phyloP scores from a whole-genome alignment of 2,113 vertebrate species.

The Neodon shergylaensis region DNA sequence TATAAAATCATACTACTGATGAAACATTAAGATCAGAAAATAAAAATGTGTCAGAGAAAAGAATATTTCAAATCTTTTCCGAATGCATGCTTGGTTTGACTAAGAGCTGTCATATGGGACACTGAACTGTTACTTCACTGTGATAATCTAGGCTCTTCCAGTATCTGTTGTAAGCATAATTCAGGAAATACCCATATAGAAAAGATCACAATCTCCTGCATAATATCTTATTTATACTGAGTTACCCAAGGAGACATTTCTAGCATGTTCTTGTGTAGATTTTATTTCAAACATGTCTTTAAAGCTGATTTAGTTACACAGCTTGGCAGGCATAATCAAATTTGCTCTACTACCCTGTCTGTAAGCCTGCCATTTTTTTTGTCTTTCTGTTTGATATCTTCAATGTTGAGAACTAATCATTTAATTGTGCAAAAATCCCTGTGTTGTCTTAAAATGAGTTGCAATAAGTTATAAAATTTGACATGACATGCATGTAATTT shows the following conservation, averaged over 20 bases:
- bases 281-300: constrained; percentile 61
- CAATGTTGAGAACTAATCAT: constrained; percentile 45
- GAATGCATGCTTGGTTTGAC: neutral
- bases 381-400: constrained; percentile 48
- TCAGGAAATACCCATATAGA: neutral
- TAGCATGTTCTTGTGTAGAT: constrained; percentile 19
- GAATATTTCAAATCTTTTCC: neutral
- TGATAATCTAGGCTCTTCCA: neutral
- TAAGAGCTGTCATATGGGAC: neutral
- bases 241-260: constrained; percentile 41
- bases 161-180: neutral
- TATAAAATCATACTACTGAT: neutral
- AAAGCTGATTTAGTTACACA: neutral
- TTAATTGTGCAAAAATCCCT: constrained; percentile 54
- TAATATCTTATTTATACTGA: constrained; percentile 52
- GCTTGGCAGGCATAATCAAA: constrained; percentile 32
- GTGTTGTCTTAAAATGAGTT: constrained; percentile 61
- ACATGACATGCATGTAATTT: constrained; percentile 70
- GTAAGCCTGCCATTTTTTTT: constrained; percentile 46
- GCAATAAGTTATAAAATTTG: constrained; percentile 72
- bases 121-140: neutral
- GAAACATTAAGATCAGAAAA: neutral
- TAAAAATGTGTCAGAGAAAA: neutral
- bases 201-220: neutral
- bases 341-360: constrained; percentile 44